Percentiles rank a stretch among this genome's conserved stretches.
These are phyloP conservation scores for Trematocara marginatum DNA, from an alignment of 2,113 vertebrate genomes.

Conservation along the genomic window DNA sequence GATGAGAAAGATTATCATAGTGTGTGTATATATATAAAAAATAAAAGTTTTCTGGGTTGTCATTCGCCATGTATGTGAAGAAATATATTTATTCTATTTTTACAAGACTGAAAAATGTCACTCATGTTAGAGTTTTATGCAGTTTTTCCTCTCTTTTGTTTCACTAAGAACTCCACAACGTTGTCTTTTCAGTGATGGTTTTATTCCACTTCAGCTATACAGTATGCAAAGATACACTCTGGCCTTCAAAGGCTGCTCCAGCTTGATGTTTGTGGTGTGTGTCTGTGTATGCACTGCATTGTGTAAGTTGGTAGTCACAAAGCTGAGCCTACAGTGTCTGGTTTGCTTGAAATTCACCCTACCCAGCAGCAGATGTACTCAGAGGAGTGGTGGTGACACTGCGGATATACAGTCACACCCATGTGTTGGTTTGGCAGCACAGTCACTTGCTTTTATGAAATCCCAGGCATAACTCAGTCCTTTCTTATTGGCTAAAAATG, in stretches of 20 bases:
- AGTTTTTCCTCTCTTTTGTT: background rate
- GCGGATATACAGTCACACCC: constrained; percentile 41
- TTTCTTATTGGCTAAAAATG: background rate
- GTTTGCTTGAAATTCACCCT: constrained; percentile 34
- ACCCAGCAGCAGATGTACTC: constrained; percentile 35
- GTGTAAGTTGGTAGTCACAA: constrained; percentile 30
- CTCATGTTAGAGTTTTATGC: background rate
- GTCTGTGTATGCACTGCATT: background rate
- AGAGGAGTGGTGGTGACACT: constrained; percentile 27
- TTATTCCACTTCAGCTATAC: background rate
- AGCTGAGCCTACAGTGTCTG: constrained; percentile 5
- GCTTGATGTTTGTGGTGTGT: background rate
- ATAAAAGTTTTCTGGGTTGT: background rate
- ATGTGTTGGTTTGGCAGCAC: constrained; percentile 41
- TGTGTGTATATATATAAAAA: background rate
- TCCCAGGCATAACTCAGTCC: constrained; percentile 6
- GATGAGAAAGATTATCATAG: background rate
- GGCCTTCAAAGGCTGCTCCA: background rate
- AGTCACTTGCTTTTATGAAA: constrained; percentile 28
- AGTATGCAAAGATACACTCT: background rate
- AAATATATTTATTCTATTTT: background rate
- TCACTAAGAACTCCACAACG: background rate
- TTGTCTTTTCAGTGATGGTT: background rate
- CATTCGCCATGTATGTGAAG: background rate
- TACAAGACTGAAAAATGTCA: background rate